Evolutionary conservation across 2,888 invertebrate species (phyloP).

Genomic region (Latrodectus elegans): DNA sequence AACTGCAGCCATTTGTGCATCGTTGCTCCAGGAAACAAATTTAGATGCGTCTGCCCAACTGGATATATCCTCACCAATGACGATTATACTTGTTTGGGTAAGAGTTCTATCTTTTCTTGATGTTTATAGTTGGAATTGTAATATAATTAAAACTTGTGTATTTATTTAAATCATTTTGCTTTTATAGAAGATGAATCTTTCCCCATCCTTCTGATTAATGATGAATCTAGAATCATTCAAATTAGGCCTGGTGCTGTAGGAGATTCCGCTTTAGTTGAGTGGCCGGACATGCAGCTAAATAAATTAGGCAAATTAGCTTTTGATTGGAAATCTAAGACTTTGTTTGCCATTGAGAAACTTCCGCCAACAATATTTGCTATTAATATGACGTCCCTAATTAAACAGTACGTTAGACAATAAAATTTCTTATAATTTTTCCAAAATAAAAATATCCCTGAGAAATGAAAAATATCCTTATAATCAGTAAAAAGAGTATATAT

Average conservation of each 20-base stretch:
- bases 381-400: constrained; percentile 31
- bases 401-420: constrained; percentile 4
- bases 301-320: constrained; percentile 24
- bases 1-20: constrained; percentile 87
- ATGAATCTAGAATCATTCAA: constrained; percentile 26
- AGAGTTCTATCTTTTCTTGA: background rate
- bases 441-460: too few relatives aligned
- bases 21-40: constrained; percentile 78
- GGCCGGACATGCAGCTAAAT: background rate
- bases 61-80: constrained; percentile 79
- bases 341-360: constrained; percentile 13
- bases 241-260: constrained; percentile 24
- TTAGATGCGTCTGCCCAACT: constrained; percentile 85
- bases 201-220: constrained; percentile 19
- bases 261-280: background rate
- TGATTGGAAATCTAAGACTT: constrained; percentile 21
- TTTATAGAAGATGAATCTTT: constrained; percentile 28
- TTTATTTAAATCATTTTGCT: background rate
- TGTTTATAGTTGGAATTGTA: too few relatives aligned
- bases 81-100: constrained; percentile 21
- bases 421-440: too few relatives aligned
- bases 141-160: background rate
- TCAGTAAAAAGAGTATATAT: too few relatives aligned
- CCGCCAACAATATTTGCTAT: constrained; percentile 16
- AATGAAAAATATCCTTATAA: too few relatives aligned